phyloP scores from a whole-genome alignment of 1,140 invertebrate genomes.

The Bombus sibiricus region DNA sequence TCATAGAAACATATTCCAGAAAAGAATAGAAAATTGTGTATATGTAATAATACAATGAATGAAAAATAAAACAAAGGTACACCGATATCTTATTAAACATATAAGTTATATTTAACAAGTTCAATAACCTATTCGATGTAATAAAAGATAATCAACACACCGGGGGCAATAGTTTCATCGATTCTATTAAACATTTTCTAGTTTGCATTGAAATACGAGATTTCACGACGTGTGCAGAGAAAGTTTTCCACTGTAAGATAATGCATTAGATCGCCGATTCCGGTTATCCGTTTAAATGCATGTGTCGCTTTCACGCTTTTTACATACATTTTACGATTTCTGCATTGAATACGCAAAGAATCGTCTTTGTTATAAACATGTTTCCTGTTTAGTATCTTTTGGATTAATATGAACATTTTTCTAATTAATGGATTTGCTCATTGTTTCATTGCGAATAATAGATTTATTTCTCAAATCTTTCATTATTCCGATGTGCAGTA shows the following conservation, averaged over 20 bases:
- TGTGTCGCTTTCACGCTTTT: slow-evolving; percentile 22
- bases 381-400: not conserved
- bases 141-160: not conserved
- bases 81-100: not conserved
- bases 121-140: not conserved
- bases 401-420: not conserved
- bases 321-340: not conserved
- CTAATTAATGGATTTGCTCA: not conserved
- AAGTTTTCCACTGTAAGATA: slow-evolving; percentile 28
- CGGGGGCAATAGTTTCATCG: too few relatives aligned
- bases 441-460: not conserved
- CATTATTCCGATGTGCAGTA: not conserved
- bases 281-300: slow-evolving; percentile 29
- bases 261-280: slow-evolving; percentile 37
- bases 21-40: not conserved
- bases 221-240: slow-evolving; percentile 7
- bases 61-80: not conserved
- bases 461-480: not conserved
- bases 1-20: too few relatives aligned
- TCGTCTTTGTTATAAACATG: too few relatives aligned
- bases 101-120: not conserved
- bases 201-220: not conserved
- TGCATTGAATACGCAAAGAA: not conserved
- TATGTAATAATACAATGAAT: not conserved
- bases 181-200: slow-evolving; percentile 27